Evolutionary conservation across 2,888 invertebrate genomes (phyloP).

Genomic region (Orthosia gothica): DNA sequence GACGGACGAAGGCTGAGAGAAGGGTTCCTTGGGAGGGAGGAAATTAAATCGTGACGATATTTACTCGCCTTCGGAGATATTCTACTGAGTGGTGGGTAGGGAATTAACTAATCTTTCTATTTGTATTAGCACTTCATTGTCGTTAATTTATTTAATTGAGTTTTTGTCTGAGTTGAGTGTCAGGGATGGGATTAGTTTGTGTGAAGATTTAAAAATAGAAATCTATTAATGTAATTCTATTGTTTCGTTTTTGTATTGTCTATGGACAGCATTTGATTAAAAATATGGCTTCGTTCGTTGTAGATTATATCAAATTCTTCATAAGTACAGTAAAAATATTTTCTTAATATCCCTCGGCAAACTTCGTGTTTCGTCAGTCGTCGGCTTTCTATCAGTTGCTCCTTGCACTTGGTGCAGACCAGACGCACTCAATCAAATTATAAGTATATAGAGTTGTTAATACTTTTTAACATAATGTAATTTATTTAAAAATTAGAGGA

Average conservation of each 20-base stretch:
- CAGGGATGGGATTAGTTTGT: not conserved
- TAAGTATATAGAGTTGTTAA: no score
- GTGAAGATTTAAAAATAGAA: not conserved
- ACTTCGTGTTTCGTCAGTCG: no score
- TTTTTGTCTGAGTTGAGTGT: not conserved
- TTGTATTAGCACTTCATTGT: not conserved
- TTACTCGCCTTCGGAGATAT: conserved; percentile 14
- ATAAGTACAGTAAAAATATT: no score
- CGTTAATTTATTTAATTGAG: not conserved
- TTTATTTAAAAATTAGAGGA: no score
- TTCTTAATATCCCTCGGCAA: no score
- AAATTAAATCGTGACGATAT: conserved; percentile 53
- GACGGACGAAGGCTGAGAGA: conserved; percentile 8
- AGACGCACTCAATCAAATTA: no score
- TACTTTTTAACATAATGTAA: no score
- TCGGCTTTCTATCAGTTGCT: no score
- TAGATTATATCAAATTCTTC: no score
- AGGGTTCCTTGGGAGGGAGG: conserved; percentile 13
- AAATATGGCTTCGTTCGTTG: not conserved
- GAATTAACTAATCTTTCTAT: conserved; percentile 12
- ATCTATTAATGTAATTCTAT: not conserved
- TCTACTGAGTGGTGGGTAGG: not conserved
- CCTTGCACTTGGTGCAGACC: no score
- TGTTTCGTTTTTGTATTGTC: not conserved
- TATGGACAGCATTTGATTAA: no score